Base-by-base conservation (phyloP, 2,113 vertebrate species). In the Cromileptes altivelis region DNA sequence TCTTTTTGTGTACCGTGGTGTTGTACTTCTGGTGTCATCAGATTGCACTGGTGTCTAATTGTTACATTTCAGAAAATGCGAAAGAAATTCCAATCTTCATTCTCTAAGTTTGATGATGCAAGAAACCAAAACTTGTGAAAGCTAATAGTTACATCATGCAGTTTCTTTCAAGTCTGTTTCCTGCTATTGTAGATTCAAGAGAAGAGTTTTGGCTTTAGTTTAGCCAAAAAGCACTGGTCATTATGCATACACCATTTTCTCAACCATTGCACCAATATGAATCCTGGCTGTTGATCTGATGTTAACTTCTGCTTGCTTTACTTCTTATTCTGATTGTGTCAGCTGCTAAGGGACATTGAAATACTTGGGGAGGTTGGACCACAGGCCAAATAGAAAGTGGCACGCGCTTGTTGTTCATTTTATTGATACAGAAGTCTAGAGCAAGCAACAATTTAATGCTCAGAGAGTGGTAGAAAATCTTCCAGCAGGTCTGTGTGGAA, bases 291-390 rank as follows among this genome's bases (percentile, higher is more conserved):
- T 50, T 60, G 33, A 67, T 53, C 25, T 40, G n/a, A 61, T n/a
- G 11, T 64, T 63, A 21, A 13, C 57, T 63, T 52, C 5, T n/a
- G 33, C 27, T 17, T 11, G 15, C 17, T 27, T 19, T 17, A 25
- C 6, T 13, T 19, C 57, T 19, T 50, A 14, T 68, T 57, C n/a
- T 57, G 30, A 52, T 19, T 45, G 30, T 47, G 47, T 58, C 49
- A 56, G 64, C 60, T 68, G 70, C 81, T 58, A 14, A 0, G 30
- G 47, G 42, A 72, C 53, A 64, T 49, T 62, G 15, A 71, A 78
- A 25, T 27, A 40, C 23, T 17, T 52, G 3, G 18, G 19, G 57
- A 53, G 37, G 49, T 74, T 65, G 12, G 56, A 68, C 70, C 47
- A 18, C 5, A 17, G 45, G 67, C 64, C 37, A 64, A 49, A 50